Base-by-base conservation (phyloP, 1,140 invertebrate species). In the Zaprionus davidi region DNA sequence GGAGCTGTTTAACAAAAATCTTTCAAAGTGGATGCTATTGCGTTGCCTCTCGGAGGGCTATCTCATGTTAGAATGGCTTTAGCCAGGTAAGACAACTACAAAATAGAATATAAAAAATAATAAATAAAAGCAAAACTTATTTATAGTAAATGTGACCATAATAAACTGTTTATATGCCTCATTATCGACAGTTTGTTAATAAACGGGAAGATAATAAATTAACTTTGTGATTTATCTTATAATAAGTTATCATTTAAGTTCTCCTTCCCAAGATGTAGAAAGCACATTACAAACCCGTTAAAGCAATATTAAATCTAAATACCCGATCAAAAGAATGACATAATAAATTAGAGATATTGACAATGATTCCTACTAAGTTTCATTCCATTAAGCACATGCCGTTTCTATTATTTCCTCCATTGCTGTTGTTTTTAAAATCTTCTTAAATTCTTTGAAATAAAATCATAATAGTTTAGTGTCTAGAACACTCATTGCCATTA, bases 61-160 rank as follows among this genome's bases (percentile, higher is more conserved):
- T 94, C 94, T 93, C 94, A 94, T 94, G 94, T 93, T 93, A 94
- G 94, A 93, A 94, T 94, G 94, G 94, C 94, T 93, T 93, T 94
- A 93, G 94, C 94, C 85, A 94, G 94, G 94, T 94, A 93, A 93
- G 94, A 93, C 22, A 36, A 38, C 1, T n/a, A 2, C 5, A 41
- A n/a, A 41, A n/a, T 6, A n/a, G 3, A 34, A 34, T 34, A 34
- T 34, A 11, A 9, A 34, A 31, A 34, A 34, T 9, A 34, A 34
- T 34, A 3, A 34, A 31, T 31, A 31, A 31, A 31, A 31, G 26
- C 6, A 28, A 28, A 28, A 28, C 7, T 7, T 31, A 31, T 9
- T 31, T 31, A 9, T 31, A 9, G 9, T 34, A 34, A 26, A 26
- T 26, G 5, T 26, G 24, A 26, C 24, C 4, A 26, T 26, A 26